Conservation (phyloP, 2,888 invertebrate genomes). For the Tachina fera region DNA sequence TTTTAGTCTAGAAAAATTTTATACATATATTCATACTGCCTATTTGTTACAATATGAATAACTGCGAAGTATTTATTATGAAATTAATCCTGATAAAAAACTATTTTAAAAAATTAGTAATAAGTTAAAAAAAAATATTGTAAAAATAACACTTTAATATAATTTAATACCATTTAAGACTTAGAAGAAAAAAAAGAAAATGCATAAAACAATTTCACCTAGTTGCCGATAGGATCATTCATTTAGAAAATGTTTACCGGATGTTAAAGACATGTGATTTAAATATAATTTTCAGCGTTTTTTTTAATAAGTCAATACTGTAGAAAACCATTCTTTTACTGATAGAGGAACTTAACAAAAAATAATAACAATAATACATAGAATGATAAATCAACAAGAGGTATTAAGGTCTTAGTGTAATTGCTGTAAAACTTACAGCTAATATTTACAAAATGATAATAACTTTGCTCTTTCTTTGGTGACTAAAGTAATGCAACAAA, state of each 20-base stretch:
- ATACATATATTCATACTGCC: too few relatives aligned
- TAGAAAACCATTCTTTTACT: slow-evolving; percentile 6
- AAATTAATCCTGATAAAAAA: not conserved
- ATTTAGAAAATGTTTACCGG: slow-evolving; percentile 44
- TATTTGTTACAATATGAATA: not conserved
- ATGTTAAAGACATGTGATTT: slow-evolving; percentile 63
- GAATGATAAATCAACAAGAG: slow-evolving; percentile 14
- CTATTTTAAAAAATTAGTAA: slow-evolving; percentile 33
- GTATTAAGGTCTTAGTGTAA: not conserved
- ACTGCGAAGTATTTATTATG: slow-evolving; percentile 1
- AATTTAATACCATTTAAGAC: slow-evolving; percentile 43
- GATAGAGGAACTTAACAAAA: slow-evolving; percentile 11
- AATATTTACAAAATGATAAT: slow-evolving; percentile 54
- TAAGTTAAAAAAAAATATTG: slow-evolving; percentile 11
- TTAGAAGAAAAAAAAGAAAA: slow-evolving; percentile 16
- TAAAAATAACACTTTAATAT: not conserved
- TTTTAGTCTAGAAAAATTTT: too few relatives aligned
- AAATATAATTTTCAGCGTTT: not conserved
- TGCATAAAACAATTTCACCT: not conserved
- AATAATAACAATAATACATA: not conserved
- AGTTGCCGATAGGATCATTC: slow-evolving; percentile 49
- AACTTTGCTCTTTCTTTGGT: not conserved
- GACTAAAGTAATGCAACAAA: not conserved
- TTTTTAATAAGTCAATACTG: slow-evolving; percentile 3
- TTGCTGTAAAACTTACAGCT: slow-evolving; percentile 12